A percentile compares a stretch with the other conserved stretches of the same genome.
These are phyloP conservation scores for Antennarius maculatus DNA, from an alignment of 2,797 vertebrate species.

Conservation along the genomic window DNA sequence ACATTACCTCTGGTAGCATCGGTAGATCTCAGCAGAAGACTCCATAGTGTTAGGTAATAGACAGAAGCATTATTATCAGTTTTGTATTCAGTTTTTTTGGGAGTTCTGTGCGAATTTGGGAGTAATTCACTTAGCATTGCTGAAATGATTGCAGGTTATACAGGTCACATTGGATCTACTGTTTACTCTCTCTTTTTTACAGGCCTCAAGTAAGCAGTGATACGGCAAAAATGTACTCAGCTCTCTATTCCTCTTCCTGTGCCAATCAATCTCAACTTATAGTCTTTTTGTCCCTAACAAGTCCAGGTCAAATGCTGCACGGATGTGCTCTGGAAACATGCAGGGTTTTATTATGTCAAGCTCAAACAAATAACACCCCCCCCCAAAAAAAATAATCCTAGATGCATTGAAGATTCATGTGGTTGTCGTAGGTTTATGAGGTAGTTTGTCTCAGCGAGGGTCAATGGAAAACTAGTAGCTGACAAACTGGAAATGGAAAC, in stretches of 20 bases:
- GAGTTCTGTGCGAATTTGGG: not conserved
- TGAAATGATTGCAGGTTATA: constrained; percentile 40
- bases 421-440: constrained; percentile 19
- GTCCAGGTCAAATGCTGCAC: constrained; percentile 7
- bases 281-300: not conserved
- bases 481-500: constrained; percentile 58
- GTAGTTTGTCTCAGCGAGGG: constrained; percentile 23
- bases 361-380: constrained; percentile 4
- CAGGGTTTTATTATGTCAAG: not conserved
- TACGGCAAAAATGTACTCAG: constrained; percentile 1
- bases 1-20: constrained; percentile 38
- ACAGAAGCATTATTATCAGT: constrained; percentile 8
- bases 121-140: constrained; percentile 9
- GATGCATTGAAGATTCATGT: constrained; percentile 19
- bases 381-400: not conserved
- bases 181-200: constrained; percentile 12
- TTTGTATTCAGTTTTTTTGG: not conserved
- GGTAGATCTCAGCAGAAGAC: constrained; percentile 21
- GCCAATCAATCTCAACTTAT: not conserved
- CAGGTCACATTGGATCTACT: constrained; percentile 30
- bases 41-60: constrained; percentile 12
- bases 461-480: constrained; percentile 31
- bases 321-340: not conserved
- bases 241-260: not conserved
- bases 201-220: not conserved